A percentile compares a stretch with the other conserved stretches of the same genome.
phyloP scores from a whole-genome alignment of 2,797 vertebrate genomes.

The Uromys caudimaculatus region DNA sequence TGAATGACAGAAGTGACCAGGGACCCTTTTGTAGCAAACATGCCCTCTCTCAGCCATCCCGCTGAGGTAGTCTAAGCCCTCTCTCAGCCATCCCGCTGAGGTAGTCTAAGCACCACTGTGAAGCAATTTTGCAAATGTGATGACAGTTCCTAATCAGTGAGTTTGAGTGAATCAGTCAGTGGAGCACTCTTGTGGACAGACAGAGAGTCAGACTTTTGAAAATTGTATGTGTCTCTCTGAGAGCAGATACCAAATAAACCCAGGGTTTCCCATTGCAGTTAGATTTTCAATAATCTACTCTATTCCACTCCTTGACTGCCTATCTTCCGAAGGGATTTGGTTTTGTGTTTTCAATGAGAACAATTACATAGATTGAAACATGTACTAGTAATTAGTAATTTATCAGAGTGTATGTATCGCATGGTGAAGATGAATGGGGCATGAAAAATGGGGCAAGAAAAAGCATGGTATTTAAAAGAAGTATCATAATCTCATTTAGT shows the following conservation, averaged over 20 bases:
- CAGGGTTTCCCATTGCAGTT: not conserved
- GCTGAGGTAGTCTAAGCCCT: not conserved
- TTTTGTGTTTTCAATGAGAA: not conserved
- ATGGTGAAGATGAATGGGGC: too few species aligned
- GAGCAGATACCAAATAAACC: not conserved
- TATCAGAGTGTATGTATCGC: not conserved
- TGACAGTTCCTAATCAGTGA: not conserved
- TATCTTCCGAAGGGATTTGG: not conserved
- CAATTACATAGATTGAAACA: not conserved
- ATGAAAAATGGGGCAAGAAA: not conserved
- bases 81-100: not conserved
- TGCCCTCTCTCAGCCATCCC: not conserved
- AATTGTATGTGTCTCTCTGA: not conserved
- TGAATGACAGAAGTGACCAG: not conserved
- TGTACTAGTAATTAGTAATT: not conserved
- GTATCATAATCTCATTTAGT: not conserved
- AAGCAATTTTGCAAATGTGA: slow-evolving; percentile 15
- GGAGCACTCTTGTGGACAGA: too few species aligned
- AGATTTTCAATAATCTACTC: rapidly evolving
- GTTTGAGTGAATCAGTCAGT: not conserved
- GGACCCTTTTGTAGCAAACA: not conserved
- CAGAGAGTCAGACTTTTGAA: not conserved
- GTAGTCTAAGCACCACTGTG: not conserved
- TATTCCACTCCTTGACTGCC: not conserved
- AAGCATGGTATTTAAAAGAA: not conserved